Conservation (phyloP, 2,888 invertebrate species). For the Stenodera caucasica region DNA sequence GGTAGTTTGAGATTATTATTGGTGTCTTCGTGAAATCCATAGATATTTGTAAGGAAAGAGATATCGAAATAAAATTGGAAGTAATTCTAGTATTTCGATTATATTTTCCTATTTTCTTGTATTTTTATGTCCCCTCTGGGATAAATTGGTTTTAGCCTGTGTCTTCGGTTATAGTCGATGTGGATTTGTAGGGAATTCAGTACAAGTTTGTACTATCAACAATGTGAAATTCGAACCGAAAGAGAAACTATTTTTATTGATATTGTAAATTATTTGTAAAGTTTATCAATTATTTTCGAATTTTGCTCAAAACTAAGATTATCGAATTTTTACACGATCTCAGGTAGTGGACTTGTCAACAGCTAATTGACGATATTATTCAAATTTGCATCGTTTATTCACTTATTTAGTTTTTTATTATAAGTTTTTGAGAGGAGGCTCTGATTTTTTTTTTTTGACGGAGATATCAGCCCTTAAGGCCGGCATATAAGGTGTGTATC, state of each 20-base stretch:
- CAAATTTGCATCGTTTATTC: too few species aligned
- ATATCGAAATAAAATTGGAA: background rate
- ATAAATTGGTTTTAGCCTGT: background rate
- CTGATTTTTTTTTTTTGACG: background rate
- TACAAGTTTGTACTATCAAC: background rate
- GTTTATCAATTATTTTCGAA: too few species aligned
- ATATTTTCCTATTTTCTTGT: background rate
- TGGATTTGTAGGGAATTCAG: background rate
- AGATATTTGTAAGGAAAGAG: too few species aligned
- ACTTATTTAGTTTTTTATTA: too few species aligned
- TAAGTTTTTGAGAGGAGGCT: too few species aligned
- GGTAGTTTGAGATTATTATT: background rate
- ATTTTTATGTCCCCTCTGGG: background rate
- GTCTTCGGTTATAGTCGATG: background rate
- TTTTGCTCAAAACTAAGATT: too few species aligned
- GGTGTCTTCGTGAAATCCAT: background rate
- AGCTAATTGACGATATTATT: too few species aligned
- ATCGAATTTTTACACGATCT: too few species aligned
- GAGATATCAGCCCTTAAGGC: conserved; percentile 1
- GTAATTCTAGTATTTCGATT: background rate
- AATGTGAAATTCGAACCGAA: background rate
- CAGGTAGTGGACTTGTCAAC: too few species aligned
- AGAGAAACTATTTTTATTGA: background rate
- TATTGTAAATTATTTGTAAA: too few species aligned
- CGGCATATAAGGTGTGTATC: conserved; percentile 18